Percentiles rank a stretch among this genome's conserved stretches.
Conservation (phyloP, 37 sponge, comb jelly and placozoan species). For the Agelas oroides region DNA sequence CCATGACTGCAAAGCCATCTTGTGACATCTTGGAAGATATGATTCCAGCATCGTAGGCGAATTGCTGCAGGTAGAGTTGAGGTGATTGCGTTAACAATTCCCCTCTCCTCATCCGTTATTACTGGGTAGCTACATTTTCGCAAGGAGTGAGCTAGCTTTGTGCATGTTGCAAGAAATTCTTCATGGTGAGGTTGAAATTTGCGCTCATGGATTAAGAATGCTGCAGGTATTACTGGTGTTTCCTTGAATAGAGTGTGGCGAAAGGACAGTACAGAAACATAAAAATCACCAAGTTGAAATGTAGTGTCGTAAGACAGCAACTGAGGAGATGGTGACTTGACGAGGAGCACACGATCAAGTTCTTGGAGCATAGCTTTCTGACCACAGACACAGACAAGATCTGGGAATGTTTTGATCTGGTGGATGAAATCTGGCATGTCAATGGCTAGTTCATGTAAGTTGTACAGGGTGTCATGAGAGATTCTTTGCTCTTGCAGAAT, state of each 20-base stretch:
- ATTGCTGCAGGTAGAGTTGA: slow-evolving; percentile 14
- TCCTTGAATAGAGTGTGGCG: slow-evolving; percentile 61
- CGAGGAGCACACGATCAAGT: slow-evolving; percentile 36
- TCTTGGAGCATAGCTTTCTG: slow-evolving; percentile 19
- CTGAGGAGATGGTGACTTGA: slow-evolving; percentile 58
- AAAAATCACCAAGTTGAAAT: slow-evolving; percentile 63
- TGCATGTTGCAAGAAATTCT: slow-evolving; percentile 33
- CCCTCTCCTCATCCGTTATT: slow-evolving; percentile 62
- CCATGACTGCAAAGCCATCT: slow-evolving; percentile 22
- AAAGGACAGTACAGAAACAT: slow-evolving; percentile 49
- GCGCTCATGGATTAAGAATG: slow-evolving; percentile 50
- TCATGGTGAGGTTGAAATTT: slow-evolving; percentile 52
- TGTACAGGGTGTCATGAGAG: slow-evolving; percentile 54
- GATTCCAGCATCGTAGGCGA: slow-evolving; percentile 56
- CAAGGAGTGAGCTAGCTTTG: slow-evolving; percentile 23
- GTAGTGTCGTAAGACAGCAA: slow-evolving; percentile 61
- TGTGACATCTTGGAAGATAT: slow-evolving; percentile 36
- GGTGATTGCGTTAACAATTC: slow-evolving; percentile 38
- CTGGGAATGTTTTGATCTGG: slow-evolving; percentile 49
- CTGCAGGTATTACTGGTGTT: slow-evolving; percentile 42
- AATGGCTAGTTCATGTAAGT: slow-evolving; percentile 54
- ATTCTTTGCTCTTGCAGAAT: slow-evolving; percentile 9
- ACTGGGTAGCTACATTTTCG: slow-evolving; percentile 35
- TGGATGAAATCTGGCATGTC: slow-evolving; percentile 41
- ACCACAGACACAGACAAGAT: slow-evolving; percentile 18